These are phyloP conservation scores for Mionectes macconnelli DNA, from an alignment of 2,113 vertebrate genomes.

Conservation along the genomic window DNA sequence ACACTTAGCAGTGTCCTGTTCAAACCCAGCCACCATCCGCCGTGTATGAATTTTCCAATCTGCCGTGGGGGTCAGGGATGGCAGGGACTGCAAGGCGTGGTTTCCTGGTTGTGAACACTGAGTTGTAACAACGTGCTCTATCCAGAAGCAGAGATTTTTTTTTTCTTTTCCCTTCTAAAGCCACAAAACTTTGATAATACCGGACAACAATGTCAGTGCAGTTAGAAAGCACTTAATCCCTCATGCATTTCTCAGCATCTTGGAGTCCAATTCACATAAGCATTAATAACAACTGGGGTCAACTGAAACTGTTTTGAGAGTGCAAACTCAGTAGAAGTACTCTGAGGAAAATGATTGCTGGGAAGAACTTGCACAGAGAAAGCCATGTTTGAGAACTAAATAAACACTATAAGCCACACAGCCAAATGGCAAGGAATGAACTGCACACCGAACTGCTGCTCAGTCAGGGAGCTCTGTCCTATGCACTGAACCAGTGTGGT, in stretches of 20 bases:
- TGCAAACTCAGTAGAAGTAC: not conserved
- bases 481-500: not conserved
- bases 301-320: not conserved
- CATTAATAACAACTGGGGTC: not conserved
- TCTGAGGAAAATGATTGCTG: not conserved
- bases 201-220: not conserved
- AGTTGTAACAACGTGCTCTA: not conserved
- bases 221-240: not conserved
- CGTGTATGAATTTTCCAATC: not conserved
- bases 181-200: not conserved
- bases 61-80: not conserved
- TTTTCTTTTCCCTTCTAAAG: not conserved
- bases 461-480: not conserved
- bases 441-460: not conserved
- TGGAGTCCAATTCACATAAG: not conserved
- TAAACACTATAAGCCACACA: not conserved
- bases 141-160: not conserved
- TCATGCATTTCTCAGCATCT: not conserved
- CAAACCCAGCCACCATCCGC: not conserved
- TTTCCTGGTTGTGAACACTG: not conserved
- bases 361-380: not conserved
- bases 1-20: not conserved
- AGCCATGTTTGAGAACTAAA: not conserved
- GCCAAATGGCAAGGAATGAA: not conserved
- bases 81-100: not conserved